These are phyloP conservation scores for Ceyx melanurus DNA, from an alignment of 2,113 vertebrate genomes.

Conservation along the genomic window DNA sequence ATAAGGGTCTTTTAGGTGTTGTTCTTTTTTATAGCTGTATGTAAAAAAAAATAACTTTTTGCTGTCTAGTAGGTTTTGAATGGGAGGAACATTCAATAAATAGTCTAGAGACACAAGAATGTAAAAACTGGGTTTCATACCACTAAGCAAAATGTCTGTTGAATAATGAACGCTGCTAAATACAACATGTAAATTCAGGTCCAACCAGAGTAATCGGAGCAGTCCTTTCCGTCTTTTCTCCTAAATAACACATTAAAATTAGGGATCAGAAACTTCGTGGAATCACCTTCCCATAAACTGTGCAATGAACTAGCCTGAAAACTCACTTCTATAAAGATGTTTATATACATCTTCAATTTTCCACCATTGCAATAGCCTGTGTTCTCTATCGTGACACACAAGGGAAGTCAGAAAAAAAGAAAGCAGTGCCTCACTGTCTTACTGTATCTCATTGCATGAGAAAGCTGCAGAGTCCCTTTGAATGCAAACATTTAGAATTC, in stretches of 20 bases:
- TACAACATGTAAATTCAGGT: neutral
- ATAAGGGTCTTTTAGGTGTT: neutral
- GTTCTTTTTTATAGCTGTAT: neutral
- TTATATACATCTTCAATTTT: neutral
- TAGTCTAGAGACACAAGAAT: neutral
- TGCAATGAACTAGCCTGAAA: neutral
- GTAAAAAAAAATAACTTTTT: neutral
- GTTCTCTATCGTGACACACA: neutral
- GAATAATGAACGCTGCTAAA: neutral
- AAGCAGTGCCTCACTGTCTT: neutral
- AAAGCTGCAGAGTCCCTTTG: neutral
- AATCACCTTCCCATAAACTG: neutral
- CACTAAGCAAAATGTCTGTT: neutral
- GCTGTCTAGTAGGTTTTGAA: neutral
- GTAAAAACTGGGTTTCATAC: neutral
- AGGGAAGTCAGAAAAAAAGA: neutral
- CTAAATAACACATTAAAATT: neutral
- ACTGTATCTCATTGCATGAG: neutral
- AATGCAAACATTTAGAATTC: accelerated
- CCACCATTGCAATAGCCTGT: neutral
- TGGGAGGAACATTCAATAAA: neutral
- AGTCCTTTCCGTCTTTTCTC: neutral
- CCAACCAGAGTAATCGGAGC: neutral
- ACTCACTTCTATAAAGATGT: neutral
- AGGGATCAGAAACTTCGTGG: neutral